Evolutionary conservation across 2,113 vertebrate species (phyloP), one percentile per base, ranked within the genome.

Genomic region (Xiphophorus hellerii): DNA sequence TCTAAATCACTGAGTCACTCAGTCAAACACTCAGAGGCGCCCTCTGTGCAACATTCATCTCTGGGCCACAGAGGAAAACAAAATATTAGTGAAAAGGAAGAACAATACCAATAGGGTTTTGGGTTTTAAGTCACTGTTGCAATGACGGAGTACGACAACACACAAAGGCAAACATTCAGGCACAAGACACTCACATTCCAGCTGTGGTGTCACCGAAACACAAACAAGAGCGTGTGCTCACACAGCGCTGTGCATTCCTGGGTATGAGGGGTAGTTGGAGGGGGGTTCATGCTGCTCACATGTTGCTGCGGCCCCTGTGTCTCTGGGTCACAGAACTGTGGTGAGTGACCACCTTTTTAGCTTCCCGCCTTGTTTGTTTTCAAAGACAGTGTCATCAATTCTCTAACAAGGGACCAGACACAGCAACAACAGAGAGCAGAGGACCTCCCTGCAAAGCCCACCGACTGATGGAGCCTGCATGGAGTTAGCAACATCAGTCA

Each of bases 281-380:
- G 44, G 71, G 15, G 15, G 30, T 70, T 84, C 87, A 82, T 60
- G 83, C 63, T 76, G 81, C 88, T 90, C 87, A 67, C 84, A 90
- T 92, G 92, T 87, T 78, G 87, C 89, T 9, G 51, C 89, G 88
- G 90, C 92, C 90, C 76, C 83, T 54, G 70, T 4, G 65, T 90
- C 87, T 92, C 82, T 86, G 93, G 94, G 91, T 95, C 93, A 94
- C 64, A 74, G 91, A 86, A 42, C 78, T 70, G 84, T 87, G 90
- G 76, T 93, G 93, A 94, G 87, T 90, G 94, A 94, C 83, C 84
- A 88, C 84, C 91, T 93, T 92, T 93, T 92, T 81, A 92, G 90
- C 84, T 87, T 77, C 80, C 87, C 78, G 82, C 84, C 86, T n/a
- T 90, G 91, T 94, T 92, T 91, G 90, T 90, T 94, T 92, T 94